Percentiles rank a stretch among this genome's conserved stretches.
Conservation (phyloP, 2,113 vertebrate genomes). For the Dermatemys mawii region DNA sequence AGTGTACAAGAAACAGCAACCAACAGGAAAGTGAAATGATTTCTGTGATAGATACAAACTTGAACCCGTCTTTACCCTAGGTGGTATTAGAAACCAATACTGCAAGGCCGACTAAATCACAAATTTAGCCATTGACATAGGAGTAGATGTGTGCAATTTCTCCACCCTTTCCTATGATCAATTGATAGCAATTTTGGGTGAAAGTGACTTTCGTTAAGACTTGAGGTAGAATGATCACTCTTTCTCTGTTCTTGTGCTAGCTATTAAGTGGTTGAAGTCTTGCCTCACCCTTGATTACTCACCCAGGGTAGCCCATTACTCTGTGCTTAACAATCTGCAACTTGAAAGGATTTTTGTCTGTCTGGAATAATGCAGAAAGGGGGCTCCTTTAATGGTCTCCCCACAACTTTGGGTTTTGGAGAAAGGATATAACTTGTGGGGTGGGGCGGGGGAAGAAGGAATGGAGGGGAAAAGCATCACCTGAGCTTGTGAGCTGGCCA, state of each 20-base stretch:
- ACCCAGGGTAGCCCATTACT: neutral
- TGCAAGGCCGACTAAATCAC: neutral
- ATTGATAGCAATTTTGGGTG: neutral
- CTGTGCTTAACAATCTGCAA: neutral
- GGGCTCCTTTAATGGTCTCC: neutral
- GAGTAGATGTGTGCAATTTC: neutral
- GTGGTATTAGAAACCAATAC: constrained; percentile 6
- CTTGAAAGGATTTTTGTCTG: neutral
- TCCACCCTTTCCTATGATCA: neutral
- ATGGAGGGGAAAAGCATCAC: neutral
- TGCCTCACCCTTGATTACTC: neutral
- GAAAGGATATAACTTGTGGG: rapidly evolving
- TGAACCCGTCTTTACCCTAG: constrained; percentile 8
- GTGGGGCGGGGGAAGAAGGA: too few relatives aligned
- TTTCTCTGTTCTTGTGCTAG: neutral
- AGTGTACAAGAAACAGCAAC: neutral
- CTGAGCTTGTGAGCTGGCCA: neutral
- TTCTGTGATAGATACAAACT: neutral
- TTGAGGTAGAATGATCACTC: constrained; percentile 8
- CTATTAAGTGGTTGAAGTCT: neutral
- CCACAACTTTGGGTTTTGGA: rapidly evolving
- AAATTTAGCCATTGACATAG: neutral
- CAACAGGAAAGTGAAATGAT: neutral
- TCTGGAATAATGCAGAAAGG: neutral
- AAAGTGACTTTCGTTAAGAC: neutral